phyloP scores from a whole-genome alignment of 2,113 vertebrate species.

The Indicator maculatus region DNA sequence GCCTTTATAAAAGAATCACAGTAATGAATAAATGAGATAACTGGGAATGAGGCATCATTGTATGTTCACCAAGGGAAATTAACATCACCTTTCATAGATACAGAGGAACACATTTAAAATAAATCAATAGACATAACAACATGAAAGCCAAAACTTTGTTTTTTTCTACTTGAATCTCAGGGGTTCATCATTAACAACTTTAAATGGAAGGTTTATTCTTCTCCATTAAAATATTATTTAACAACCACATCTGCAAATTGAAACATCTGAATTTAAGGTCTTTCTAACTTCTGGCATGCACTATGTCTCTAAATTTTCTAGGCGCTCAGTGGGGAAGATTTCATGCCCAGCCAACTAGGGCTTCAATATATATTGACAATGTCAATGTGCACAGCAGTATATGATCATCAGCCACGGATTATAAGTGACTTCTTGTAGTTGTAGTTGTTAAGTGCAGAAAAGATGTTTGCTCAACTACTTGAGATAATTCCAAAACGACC shows the following conservation, averaged over 20 bases:
- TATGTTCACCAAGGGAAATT: not conserved
- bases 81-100: not conserved
- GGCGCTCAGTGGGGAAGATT: too few species aligned
- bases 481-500: not conserved
- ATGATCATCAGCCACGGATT: not conserved
- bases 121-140: not conserved
- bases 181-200: not conserved
- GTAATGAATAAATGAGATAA: not conserved
- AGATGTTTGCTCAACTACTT: not conserved
- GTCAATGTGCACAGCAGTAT: not conserved
- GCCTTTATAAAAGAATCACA: not conserved
- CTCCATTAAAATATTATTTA: not conserved
- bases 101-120: not conserved
- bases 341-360: too few species aligned
- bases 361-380: too few species aligned
- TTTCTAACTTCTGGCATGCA: too few species aligned
- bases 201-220: not conserved
- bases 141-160: rapidly evolving
- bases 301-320: too few species aligned
- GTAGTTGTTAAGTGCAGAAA: not conserved
- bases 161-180: not conserved
- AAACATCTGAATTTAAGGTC: not conserved
- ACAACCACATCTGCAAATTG: not conserved
- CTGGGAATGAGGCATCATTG: not conserved
- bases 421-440: not conserved